Percentiles rank a stretch among this genome's conserved stretches.
Conservation (phyloP, 2,113 vertebrate species). For the Osmerus mordax region DNA sequence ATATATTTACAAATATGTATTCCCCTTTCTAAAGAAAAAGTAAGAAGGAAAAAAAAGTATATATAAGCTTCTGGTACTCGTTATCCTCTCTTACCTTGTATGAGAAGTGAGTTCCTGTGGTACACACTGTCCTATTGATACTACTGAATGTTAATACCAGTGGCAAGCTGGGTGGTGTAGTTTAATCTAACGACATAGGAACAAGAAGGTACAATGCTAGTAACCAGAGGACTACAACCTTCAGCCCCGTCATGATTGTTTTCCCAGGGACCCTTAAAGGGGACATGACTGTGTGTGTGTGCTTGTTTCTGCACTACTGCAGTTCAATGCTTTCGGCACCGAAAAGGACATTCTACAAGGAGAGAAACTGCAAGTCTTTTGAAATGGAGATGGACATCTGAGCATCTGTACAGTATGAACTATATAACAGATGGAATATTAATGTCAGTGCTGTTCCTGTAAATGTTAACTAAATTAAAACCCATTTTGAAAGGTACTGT, state of each 20-base stretch:
- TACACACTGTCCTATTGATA: slow-evolving; percentile 53
- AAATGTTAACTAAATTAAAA: slow-evolving; percentile 78
- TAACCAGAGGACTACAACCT: slow-evolving; percentile 37
- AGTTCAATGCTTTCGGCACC: slow-evolving; percentile 37
- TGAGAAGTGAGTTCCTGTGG: slow-evolving; percentile 53
- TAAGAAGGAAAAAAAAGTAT: slow-evolving; percentile 22
- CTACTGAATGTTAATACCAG: slow-evolving; percentile 63
- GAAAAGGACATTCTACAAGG: slow-evolving; percentile 46
- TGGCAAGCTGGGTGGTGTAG: slow-evolving; percentile 43
- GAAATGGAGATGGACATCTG: slow-evolving; percentile 48
- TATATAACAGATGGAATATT: slow-evolving; percentile 66
- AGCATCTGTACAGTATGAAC: slow-evolving; percentile 66
- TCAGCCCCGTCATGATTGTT: slow-evolving; percentile 30
- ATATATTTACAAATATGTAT: slow-evolving; percentile 22
- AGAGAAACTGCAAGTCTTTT: slow-evolving; percentile 37
- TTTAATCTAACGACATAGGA: slow-evolving; percentile 32
- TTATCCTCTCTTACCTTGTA: slow-evolving; percentile 52
- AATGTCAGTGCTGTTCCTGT: slow-evolving; percentile 75
- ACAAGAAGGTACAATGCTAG: slow-evolving; percentile 50
- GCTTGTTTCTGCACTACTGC: slow-evolving; percentile 57
- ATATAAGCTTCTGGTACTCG: slow-evolving; percentile 32
- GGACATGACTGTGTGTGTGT: slow-evolving; percentile 34
- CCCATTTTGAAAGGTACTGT: slow-evolving; percentile 59
- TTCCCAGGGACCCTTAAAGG: slow-evolving; percentile 45
- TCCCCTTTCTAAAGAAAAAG: slow-evolving; percentile 33